phyloP scores from a whole-genome alignment of 2,888 invertebrate species.

The Ormyrus thymus region DNA sequence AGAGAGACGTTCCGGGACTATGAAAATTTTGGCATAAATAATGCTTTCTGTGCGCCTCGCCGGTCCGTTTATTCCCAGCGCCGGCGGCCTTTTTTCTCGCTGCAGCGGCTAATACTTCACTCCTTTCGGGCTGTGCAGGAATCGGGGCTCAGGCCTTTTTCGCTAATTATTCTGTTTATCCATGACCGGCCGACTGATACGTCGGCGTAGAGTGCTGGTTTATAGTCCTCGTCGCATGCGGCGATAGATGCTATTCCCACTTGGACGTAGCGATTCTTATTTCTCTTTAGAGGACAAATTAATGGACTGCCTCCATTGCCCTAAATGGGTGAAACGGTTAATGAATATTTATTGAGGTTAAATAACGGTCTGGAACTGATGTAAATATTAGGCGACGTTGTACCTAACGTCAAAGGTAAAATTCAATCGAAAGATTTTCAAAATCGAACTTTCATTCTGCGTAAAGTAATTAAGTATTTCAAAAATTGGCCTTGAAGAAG shows the following conservation, averaged over 20 bases:
- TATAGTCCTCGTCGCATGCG: conserved; percentile 81
- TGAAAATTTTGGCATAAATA: conserved; percentile 43
- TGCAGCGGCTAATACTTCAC: neutral
- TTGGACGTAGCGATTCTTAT: conserved; percentile 76
- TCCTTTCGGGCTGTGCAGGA: neutral
- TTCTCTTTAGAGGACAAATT: conserved; percentile 81
- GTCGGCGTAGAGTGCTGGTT: conserved; percentile 77
- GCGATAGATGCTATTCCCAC: conserved; percentile 88
- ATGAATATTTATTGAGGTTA: neutral
- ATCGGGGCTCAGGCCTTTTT: neutral
- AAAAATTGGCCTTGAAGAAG: no score
- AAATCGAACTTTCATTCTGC: no score
- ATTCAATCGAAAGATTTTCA: no score
- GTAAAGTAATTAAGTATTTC: no score
- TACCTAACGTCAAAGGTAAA: no score
- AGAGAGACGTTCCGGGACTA: conserved; percentile 15
- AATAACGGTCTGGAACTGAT: neutral
- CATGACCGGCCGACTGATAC: neutral
- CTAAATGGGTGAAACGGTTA: conserved; percentile 61
- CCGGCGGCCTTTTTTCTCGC: conserved; percentile 12
- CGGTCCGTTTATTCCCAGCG: conserved; percentile 2
- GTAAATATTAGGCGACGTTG: no score
- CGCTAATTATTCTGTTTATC: conserved; percentile 7
- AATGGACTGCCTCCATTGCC: conserved; percentile 87
- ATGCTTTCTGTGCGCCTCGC: conserved; percentile 2